Base-by-base conservation (phyloP, 2,113 vertebrate genomes). In the Muntiacus reevesi region DNA sequence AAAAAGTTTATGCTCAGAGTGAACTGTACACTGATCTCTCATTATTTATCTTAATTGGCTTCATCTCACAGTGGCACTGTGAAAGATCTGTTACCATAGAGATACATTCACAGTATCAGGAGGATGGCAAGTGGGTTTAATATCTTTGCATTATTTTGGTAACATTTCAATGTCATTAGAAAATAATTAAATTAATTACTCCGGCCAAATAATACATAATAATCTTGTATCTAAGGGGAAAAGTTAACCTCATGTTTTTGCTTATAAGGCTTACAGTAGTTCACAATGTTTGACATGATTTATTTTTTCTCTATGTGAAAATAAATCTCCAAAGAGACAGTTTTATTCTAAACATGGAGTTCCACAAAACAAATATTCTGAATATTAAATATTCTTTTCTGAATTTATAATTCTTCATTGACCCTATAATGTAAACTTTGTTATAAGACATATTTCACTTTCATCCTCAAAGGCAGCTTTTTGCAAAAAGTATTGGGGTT, bases 101-200 rank as follows among this genome's bases (percentile, higher is more conserved):
- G 89, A 97, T 33, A 28, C 36, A 71, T 57, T 84, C 55, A 79
- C 13, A 36, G 43, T 40, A 33, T 19, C 92, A 98, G 57, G 52
- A 55, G 55, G 33, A 95, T 71, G 36, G 36, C 55, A 76, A 81
- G 28, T 91, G 33, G 78, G 78, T 87, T 81, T 88, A 54, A 64
- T 94, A 82, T 95, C 87, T 93, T 71, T 17, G 1, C 62, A 89
- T 83, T 83, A 47, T 67, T 96, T 97, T 60, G 55, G n/a, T 47
- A 94, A 87, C 91, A 94, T 89, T 91, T 67, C 85, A 84, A 30
- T 54, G 79, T 94, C 93, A 95, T 92, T 89, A 94, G 64, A 60
- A 95, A 97, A 97, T n/a, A 94, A 95, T 83, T 96, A 87, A 97
- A 96, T 97, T 96, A 97, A 94, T 97, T 94, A 82, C 88, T 45